Base-by-base conservation (phyloP, 2,113 vertebrate species). In the Amphiprion ocellaris region DNA sequence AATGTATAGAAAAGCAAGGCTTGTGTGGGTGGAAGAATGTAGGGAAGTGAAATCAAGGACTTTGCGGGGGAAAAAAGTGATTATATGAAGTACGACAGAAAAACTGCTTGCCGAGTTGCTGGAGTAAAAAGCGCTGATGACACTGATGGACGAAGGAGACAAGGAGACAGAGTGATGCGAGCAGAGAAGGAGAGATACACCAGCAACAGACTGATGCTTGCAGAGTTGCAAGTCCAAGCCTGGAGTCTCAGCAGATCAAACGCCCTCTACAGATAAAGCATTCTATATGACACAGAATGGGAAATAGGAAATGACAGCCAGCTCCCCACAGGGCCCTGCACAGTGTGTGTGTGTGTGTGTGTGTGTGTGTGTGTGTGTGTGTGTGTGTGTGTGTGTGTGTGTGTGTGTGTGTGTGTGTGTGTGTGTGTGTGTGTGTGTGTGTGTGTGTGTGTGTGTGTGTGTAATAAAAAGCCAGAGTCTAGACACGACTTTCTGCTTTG, bases 281-380 rank as follows among this genome's bases (percentile, higher is more conserved):
- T 80, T 69, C 69, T 77, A 75, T 78, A 84, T 85, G 84, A 87
- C 85, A 82, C 63, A 75, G 83, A 84, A 88, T 75, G 67, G 55
- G 74, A 84, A 87, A 92, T 88, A 72, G 30, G 84, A 88, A 83
- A 92, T 87, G 93, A 92, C 91, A 92, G 90, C 63, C 30, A 58
- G 30, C 69, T 85, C 76, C 76, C 87, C 66, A 28, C 79, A 92
- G 89, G 69, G 60, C 33, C 2, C 37, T 49, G 65, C 72, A 70
- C 65, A 50, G 10, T 74, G 71, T 8, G 68, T 44, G 61, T 79
- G 77, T 79, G 59, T 59, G 69, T 47, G 68, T 52, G 68, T 69
- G 69, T 26, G 23, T 59, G 67, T 52, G 39, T 65, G 23, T 59
- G 67, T 52, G 39, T 65, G 23, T 59, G 67, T 52, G 39, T 65